Percentiles rank a stretch among this genome's conserved stretches.
Evolutionary conservation across 2,113 vertebrate genomes (phyloP).

Genomic region (Acanthochromis polyacanthus): DNA sequence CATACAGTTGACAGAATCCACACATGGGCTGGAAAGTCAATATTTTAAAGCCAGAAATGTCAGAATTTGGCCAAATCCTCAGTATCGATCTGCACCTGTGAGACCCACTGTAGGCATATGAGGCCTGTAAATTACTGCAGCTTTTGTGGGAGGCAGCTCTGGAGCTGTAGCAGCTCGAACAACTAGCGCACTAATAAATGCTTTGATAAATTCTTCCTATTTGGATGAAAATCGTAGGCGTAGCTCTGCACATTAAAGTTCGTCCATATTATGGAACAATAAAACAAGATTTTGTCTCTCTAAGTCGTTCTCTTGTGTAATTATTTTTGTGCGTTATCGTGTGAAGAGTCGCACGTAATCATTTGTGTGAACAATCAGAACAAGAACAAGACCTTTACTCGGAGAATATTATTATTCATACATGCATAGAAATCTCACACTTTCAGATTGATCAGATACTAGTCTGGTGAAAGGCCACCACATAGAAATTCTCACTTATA

Average conservation of each 20-base stretch:
- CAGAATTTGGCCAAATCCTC: neutral
- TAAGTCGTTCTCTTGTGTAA: no score
- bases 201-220: neutral
- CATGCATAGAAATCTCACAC: neutral
- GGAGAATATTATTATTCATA: neutral
- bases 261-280: no score
- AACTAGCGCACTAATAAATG: neutral
- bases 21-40: neutral
- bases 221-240: neutral
- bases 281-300: no score
- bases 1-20: neutral
- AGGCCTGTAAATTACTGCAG: neutral
- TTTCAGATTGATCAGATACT: neutral
- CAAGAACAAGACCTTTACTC: neutral
- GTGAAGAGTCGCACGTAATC: neutral
- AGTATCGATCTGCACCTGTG: neutral
- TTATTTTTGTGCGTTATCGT: no score
- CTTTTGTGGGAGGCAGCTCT: neutral
- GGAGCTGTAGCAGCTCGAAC: neutral
- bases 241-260: no score
- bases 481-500: neutral
- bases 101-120: neutral
- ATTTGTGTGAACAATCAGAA: slow-evolving; percentile 1
- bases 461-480: neutral
- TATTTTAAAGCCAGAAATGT: neutral